These are phyloP conservation scores for Arrhamphus sclerolepis DNA, from an alignment of 2,797 vertebrate genomes.

Conservation along the genomic window DNA sequence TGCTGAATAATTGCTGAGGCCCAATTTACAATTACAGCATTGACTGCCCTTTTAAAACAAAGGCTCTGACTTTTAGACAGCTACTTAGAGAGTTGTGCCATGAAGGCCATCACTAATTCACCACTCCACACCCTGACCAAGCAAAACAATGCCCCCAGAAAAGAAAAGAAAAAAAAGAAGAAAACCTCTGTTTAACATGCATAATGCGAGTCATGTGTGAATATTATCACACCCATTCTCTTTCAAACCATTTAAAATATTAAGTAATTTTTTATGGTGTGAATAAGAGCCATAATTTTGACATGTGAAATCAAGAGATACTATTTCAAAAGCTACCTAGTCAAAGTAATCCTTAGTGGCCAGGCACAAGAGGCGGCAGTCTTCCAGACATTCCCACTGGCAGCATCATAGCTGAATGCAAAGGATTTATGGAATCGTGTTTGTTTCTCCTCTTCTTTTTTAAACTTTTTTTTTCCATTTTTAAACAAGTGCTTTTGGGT, in stretches of 20 bases:
- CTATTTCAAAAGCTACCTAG: slow-evolving; percentile 76
- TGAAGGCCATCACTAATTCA: slow-evolving; percentile 87
- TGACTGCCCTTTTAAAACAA: slow-evolving; percentile 37
- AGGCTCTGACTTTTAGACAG: slow-evolving; percentile 47
- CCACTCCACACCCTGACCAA: slow-evolving; percentile 73
- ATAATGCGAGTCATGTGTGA: slow-evolving; percentile 70
- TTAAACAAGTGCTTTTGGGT: slow-evolving; percentile 3
- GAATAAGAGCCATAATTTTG: slow-evolving; percentile 92
- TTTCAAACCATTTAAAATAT: slow-evolving; percentile 87
- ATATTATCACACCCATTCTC: slow-evolving; percentile 79
- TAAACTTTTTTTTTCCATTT: background rate
- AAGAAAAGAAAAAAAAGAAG: slow-evolving; percentile 38
- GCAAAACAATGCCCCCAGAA: slow-evolving; percentile 46
- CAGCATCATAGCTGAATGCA: slow-evolving; percentile 58
- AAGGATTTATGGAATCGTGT: slow-evolving; percentile 44
- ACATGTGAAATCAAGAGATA: slow-evolving; percentile 90
- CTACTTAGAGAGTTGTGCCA: slow-evolving; percentile 49
- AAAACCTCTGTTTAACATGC: slow-evolving; percentile 54
- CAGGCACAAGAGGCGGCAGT: slow-evolving; percentile 58
- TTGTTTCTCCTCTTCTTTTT: slow-evolving; percentile 12
- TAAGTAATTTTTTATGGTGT: slow-evolving; percentile 90
- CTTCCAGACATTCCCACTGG: slow-evolving; percentile 50
- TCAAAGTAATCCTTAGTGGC: slow-evolving; percentile 80
- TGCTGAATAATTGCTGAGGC: slow-evolving; percentile 55
- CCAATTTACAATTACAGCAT: slow-evolving; percentile 41